Evolutionary conservation across 2,797 vertebrate genomes (phyloP), one percentile per base, ranked within the genome.

Genomic region (Caiman crocodilus): DNA sequence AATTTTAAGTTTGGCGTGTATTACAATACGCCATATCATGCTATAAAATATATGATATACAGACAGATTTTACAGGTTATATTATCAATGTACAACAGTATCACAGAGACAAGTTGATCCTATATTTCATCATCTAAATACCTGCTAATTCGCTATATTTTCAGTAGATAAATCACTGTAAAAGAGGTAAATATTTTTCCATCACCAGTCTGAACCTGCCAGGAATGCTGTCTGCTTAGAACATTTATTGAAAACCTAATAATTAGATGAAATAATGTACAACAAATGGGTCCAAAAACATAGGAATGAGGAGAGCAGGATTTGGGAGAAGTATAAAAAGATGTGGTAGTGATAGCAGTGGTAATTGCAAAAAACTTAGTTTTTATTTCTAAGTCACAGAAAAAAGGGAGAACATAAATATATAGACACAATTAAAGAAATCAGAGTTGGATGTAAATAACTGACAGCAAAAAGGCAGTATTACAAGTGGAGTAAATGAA

Each of bases 311-410:
- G 13, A 26, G 9, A 92, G 67, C 26, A 77, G 87, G 23, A 64
- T 1, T 90, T 1, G 79, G 79, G 64, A 77, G 16, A 76, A 55
- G 73, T 26, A 85, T 1, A 75, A 56, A 87, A 76, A 87, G 76
- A 2, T 32, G 18, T 23, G 76, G 3, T 12, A 81, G 42, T 50
- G 9, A 10, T 50, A 64, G 57, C 61, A 74, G 78, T 78, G 85
- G 32, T 59, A 91, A 93, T 55, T 80, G 84, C 80, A 84, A 94
- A 73, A 93, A 79, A 81, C 96, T 96, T 96, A 93, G 88, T 94
- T 94, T 57, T 17, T 77, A 90, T 85, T 88, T 82, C 88, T 17
- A 92, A 94, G 90, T 90, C 82, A 94, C 76, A 84, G 78, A 90
- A 82, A 17, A 61, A 55, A 77, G 25, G 60, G 82, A 94, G 78